Evolutionary conservation across 2,888 invertebrate genomes (phyloP).

Genomic region (Colletes collaris): DNA sequence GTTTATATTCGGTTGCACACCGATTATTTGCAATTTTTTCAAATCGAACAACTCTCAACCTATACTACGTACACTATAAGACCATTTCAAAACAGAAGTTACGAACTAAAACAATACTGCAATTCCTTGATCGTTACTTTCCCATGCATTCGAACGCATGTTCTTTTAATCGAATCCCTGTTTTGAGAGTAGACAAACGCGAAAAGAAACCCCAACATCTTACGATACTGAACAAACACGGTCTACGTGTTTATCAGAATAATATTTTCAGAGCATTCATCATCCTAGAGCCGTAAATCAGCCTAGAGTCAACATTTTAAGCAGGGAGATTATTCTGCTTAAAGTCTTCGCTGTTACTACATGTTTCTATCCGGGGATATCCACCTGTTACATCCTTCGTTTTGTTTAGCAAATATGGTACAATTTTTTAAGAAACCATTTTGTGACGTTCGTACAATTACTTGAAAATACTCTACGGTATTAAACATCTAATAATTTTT

Average conservation of each 20-base stretch:
- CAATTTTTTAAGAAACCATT: no score
- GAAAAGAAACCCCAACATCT: conserved; percentile 20
- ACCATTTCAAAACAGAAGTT: no score
- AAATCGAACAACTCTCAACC: no score
- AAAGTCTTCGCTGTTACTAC: background rate
- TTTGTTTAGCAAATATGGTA: no score
- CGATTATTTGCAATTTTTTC: no score
- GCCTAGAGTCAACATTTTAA: background rate
- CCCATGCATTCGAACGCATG: background rate
- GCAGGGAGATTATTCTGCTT: background rate
- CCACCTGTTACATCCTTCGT: no score
- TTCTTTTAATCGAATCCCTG: conserved; percentile 9
- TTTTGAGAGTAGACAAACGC: conserved; percentile 4
- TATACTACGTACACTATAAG: no score
- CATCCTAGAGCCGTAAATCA: background rate
- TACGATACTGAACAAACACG: conserved; percentile 1
- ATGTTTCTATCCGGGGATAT: no score
- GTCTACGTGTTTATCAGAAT: background rate
- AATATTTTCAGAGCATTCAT: conserved; percentile 21
- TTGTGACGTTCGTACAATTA: no score
- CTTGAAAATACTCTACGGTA: no score
- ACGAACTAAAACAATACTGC: no score
- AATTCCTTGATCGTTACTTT: background rate
- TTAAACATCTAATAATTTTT: no score
- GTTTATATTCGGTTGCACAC: background rate